Conservation (phyloP, 2,797 vertebrate genomes). For the Ispidina picta region DNA sequence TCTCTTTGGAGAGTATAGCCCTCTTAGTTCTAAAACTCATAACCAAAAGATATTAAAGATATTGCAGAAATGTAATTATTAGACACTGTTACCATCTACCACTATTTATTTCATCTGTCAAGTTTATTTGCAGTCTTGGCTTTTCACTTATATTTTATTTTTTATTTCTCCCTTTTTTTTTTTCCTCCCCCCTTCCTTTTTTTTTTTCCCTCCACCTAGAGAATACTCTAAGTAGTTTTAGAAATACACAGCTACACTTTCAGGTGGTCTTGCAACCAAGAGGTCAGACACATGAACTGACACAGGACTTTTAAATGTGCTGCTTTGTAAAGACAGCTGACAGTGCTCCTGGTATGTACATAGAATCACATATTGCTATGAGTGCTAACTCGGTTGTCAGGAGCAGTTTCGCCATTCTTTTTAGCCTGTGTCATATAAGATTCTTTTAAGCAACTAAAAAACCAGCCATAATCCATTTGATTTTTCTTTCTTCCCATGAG, state of each 20-base stretch:
- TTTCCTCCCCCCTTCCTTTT: too few relatives aligned
- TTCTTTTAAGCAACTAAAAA: conserved; percentile 89
- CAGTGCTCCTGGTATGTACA: conserved; percentile 61
- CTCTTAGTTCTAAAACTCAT: background rate
- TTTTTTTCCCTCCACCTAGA: background rate
- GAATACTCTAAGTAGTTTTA: background rate
- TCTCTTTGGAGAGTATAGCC: background rate
- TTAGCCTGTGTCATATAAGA: conserved; percentile 86
- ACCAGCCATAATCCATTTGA: conserved; percentile 90
- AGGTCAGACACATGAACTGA: conserved; percentile 71
- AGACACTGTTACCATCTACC: background rate
- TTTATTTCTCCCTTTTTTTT: too few relatives aligned
- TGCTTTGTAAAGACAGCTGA: conserved; percentile 58
- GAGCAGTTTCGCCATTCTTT: conserved; percentile 83
- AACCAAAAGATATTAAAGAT: background rate
- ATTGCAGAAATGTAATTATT: background rate
- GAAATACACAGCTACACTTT: background rate
- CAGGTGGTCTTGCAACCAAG: conserved; percentile 59
- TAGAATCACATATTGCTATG: conserved; percentile 70
- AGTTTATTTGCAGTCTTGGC: background rate
- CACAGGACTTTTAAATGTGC: conserved; percentile 64
- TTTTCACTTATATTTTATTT: background rate
- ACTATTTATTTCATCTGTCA: background rate
- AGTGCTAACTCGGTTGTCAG: conserved; percentile 88
- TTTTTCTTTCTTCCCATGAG: conserved; percentile 92